Base-by-base conservation (phyloP, 2,113 vertebrate genomes). In the Brachirus orientalis region DNA sequence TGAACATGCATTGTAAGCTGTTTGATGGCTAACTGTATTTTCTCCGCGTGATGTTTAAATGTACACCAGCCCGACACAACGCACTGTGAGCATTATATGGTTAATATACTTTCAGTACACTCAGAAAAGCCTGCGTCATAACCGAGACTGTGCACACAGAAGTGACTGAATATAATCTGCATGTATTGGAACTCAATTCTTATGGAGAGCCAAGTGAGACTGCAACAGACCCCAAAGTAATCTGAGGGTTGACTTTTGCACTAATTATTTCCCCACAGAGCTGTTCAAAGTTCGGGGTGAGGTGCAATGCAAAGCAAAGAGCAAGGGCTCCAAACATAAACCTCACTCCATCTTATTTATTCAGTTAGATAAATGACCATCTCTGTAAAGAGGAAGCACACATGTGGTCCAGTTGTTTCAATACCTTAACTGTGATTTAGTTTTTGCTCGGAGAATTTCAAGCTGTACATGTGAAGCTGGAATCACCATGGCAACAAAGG, bases 241-340 rank as follows among this genome's bases (percentile, higher is more conserved):
- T 86, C 62, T 73, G 10, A 37, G 51, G 55, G 46, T 59, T 65
- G 47, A 67, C 56, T 77, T 84, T 72, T 50, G 59, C 48, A 20
- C 36, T 69, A 73, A 72, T 85, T 72, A 75, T 70, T 72, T 83
- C 66, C 67, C 76, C 52, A 43, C 18, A 61, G 62, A 79, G 48
- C 17, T 18, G 3, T 54, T 33, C 51, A 37, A 47, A 28, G 28
- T n/a, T n/a, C n/a, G n/a, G n/a, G n/a, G n/a, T n/a, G n/a, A 28
- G 43, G 22, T 51, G 55, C 38, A 45, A 43, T 56, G 11, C 48
- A 56, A 61, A 55, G 50, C 61, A 72, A 55, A 56, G 17, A 2
- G 16, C 46, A 11, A 0, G n/a, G n/a, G 8, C 41, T 47, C 59
- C 2, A 6, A 53, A 44, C 38, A 52, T 5, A 13, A 54, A 63